These are phyloP conservation scores for Ctenicera cuprea DNA, from an alignment of 2,888 invertebrate species.

Conservation along the genomic window DNA sequence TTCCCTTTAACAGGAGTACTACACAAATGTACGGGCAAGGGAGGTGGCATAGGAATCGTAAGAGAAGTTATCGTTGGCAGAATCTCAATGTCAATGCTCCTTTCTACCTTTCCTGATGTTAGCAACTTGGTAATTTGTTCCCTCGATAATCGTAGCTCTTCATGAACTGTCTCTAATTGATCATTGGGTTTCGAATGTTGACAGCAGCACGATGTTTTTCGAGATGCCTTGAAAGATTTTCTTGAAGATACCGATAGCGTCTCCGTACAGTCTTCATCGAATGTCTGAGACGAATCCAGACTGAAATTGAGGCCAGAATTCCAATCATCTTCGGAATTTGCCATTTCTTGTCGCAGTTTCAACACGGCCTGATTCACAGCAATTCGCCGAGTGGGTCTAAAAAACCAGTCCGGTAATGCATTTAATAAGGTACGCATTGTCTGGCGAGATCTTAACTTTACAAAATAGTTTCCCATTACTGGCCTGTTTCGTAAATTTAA, in stretches of 20 bases:
- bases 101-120: background rate
- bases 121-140: constrained; percentile 36
- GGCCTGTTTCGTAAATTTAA: background rate
- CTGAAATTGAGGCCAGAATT: constrained; percentile 47
- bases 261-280: constrained; percentile 7
- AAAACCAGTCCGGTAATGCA: constrained; percentile 53
- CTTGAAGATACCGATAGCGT: background rate
- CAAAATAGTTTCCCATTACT: constrained; percentile 44
- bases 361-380: constrained; percentile 39
- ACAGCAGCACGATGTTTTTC: background rate
- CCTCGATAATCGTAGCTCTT: constrained; percentile 25
- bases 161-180: constrained; percentile 7
- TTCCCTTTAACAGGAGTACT: constrained; percentile 5
- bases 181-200: constrained; percentile 17
- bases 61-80: background rate
- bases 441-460: constrained; percentile 39
- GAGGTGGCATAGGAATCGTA: constrained; percentile 41
- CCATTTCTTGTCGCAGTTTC: constrained; percentile 37
- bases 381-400: constrained; percentile 37
- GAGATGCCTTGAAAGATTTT: background rate
- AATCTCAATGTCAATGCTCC: background rate
- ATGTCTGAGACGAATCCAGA: constrained; percentile 21
- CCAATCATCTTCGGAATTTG: constrained; percentile 33
- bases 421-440: constrained; percentile 39
- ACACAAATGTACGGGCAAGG: constrained; percentile 33